Conservation (phyloP, 2,113 vertebrate species). For the human (Homo sapiens) region DNA sequence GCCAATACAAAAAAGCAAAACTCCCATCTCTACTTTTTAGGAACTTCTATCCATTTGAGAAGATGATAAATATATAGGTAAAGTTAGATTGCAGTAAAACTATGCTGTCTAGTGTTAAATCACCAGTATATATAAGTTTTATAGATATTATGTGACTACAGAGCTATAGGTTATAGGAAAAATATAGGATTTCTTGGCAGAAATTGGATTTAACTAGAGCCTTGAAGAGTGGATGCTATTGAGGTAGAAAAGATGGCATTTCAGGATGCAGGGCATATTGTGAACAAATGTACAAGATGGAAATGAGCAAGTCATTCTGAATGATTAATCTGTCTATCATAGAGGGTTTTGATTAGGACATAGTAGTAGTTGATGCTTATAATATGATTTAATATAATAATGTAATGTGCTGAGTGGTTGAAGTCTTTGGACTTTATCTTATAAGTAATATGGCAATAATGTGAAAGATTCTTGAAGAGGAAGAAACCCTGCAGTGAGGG, state of each 20-base stretch:
- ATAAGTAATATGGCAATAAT: background rate
- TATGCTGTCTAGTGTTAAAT: background rate
- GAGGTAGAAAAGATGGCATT: background rate
- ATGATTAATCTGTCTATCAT: background rate
- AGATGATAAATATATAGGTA: background rate
- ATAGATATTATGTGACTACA: background rate
- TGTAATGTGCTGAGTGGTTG: background rate
- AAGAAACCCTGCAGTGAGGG: background rate
- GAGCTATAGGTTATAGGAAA: background rate
- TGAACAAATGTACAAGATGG: background rate
- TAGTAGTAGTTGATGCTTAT: background rate
- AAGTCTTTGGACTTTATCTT: background rate
- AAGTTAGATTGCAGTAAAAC: background rate
- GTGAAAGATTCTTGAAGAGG: background rate
- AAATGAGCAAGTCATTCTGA: background rate
- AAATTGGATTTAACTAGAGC: background rate
- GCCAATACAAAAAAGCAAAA: background rate
- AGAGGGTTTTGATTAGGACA: background rate
- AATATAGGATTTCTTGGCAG: background rate
- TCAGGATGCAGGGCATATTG: background rate
- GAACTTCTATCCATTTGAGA: background rate
- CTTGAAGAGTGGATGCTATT: background rate
- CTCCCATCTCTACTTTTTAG: background rate
- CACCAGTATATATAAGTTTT: background rate
- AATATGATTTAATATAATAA: background rate